Percentiles rank a stretch among this genome's conserved stretches.
phyloP scores from a whole-genome alignment of 2,888 invertebrate species.

The Ametastegia equiseti region DNA sequence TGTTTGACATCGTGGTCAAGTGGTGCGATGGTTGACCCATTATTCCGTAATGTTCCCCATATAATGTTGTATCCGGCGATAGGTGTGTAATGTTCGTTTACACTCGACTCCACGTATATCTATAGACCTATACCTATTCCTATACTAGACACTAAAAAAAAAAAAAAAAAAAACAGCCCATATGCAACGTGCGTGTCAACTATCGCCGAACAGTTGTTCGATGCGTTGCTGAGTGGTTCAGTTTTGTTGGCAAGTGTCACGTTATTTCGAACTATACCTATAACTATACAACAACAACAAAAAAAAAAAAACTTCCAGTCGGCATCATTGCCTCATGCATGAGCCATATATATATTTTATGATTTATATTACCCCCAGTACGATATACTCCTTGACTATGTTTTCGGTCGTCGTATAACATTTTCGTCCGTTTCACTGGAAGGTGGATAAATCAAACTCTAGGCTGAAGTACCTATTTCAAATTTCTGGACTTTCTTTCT shows the following conservation, averaged over 20 bases:
- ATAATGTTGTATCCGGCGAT: neutral
- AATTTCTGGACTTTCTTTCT: too few species aligned
- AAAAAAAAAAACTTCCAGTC: neutral
- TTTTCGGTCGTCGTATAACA: too few species aligned
- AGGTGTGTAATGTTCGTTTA: conserved; percentile 20
- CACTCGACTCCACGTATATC: neutral
- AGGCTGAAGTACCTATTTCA: too few species aligned
- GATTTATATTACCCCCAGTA: too few species aligned
- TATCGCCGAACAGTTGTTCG: conserved; percentile 39
- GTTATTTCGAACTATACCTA: neutral
- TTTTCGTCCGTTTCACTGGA: too few species aligned
- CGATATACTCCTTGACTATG: too few species aligned
- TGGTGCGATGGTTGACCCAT: conserved; percentile 17
- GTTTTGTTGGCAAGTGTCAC: conserved; percentile 35
- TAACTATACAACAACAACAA: neutral
- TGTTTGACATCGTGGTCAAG: conserved; percentile 25
- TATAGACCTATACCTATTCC: neutral
- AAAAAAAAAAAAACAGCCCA: conserved; percentile 2
- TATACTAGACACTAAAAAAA: neutral
- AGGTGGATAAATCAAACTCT: too few species aligned
- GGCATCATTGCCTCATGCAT: too few species aligned
- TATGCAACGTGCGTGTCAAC: conserved; percentile 46
- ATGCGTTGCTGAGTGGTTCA: conserved; percentile 25
- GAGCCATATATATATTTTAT: too few species aligned
- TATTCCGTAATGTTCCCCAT: neutral